Conservation (phyloP, 2,797 vertebrate genomes). For the Pseudopleuronectes americanus region DNA sequence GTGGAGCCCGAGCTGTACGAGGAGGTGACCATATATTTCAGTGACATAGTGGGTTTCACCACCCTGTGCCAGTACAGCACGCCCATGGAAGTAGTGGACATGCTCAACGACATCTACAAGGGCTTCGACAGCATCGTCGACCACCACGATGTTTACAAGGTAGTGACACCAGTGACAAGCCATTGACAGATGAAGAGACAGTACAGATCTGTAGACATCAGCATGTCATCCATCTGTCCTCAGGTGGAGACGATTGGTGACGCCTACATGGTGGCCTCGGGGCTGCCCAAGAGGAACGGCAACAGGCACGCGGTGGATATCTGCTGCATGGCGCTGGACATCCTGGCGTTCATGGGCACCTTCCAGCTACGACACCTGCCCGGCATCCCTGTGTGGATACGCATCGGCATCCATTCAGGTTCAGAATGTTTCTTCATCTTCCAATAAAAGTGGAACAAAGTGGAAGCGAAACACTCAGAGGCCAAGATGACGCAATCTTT, state of each 20-base stretch:
- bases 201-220: background rate
- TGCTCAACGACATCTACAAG: constrained; percentile 98
- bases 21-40: constrained; percentile 97
- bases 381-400: constrained; percentile 94
- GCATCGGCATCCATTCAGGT: constrained; percentile 97
- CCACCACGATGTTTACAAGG: constrained; percentile 97
- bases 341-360: constrained; percentile 93
- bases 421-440: constrained; percentile 13
- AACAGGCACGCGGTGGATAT: constrained; percentile 94
- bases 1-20: constrained; percentile 96
- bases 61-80: constrained; percentile 97
- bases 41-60: constrained; percentile 97
- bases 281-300: constrained; percentile 92
- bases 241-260: constrained; percentile 98
- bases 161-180: constrained; percentile 39
- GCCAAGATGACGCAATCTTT: background rate
- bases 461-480: no score
- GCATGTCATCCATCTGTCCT: background rate
- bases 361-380: constrained; percentile 94
- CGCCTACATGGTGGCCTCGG: constrained; percentile 97
- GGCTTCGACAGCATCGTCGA: constrained; percentile 95
- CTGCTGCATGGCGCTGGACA: constrained; percentile 95
- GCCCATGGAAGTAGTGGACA: constrained; percentile 98
- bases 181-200: accelerated
- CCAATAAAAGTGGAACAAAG: no score